phyloP scores from a whole-genome alignment of 2,113 vertebrate genomes.

The Zingel zingel region DNA sequence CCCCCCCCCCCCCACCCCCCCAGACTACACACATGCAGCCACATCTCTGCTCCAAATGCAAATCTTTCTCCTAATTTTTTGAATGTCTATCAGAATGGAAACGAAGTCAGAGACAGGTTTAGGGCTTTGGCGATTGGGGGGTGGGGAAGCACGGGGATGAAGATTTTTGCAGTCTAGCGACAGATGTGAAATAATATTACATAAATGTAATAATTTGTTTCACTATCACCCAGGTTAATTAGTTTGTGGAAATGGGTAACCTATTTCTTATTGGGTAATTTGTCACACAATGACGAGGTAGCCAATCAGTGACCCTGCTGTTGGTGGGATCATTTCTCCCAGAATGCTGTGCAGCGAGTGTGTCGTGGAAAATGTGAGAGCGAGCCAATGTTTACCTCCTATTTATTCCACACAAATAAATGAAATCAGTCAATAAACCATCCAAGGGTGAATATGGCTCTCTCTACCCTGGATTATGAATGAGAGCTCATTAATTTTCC shows the following conservation, averaged over 20 bases:
- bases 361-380: constrained; percentile 91
- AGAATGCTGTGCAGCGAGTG: constrained; percentile 88
- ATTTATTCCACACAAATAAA: constrained; percentile 98
- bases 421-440: constrained; percentile 99
- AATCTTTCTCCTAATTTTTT: background rate
- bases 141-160: constrained; percentile 77
- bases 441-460: constrained; percentile 96
- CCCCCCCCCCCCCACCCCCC: too few species aligned
- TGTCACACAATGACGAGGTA: constrained; percentile 97
- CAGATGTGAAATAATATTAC: constrained; percentile 99
- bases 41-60: background rate
- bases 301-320: constrained; percentile 94
- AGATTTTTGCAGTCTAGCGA: constrained; percentile 88
- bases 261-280: constrained; percentile 99
- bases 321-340: constrained; percentile 91
- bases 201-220: constrained; percentile 99
- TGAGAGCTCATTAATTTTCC: constrained; percentile 83
- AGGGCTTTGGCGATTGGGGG: constrained; percentile 15
- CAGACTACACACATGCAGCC: background rate
- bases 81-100: background rate
- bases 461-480: constrained; percentile 90
- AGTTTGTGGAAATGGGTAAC: constrained; percentile 99
- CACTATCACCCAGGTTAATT: constrained; percentile 99
- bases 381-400: constrained; percentile 93
- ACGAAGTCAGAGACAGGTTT: background rate